Evolutionary conservation across 1,140 invertebrate genomes (phyloP), one percentile per base, ranked within the genome.

Genomic region (Teleopsis dalmanni): DNA sequence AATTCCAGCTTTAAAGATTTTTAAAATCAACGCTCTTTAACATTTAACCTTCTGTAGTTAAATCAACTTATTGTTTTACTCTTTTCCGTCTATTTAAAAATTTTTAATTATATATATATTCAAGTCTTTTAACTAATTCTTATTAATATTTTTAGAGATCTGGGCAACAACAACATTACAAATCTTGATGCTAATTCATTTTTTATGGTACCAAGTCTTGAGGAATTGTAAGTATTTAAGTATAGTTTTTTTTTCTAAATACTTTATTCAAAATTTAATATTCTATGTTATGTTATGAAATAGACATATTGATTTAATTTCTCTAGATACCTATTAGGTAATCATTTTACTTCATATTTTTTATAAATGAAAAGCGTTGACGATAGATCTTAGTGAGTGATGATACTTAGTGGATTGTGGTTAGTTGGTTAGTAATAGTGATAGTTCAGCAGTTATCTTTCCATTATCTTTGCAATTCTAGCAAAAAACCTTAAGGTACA

Each of bases 81-180:
- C n/a, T n/a, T n/a, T n/a, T n/a, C n/a, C 7, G 27, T 29, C 27
- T 29, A 29, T 29, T 29, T 29, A 8, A 8, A 29, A 13, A 13
- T 25, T 14, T 1, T 29, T 14, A 2, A 40, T 22, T 4, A 19
- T 18, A 8, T 18, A 37, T n/a, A 10, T 10, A 9, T 41, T 41
- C 4, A 41, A 41, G 3, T 22, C 38, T 23, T 41, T 22, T 25
- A 9, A 4, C 13, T 42, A 42, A 26, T 41, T 6, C 33, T 40
- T 40, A 21, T 40, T 13, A 40, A 9, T 48, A 22, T 45, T 52
- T 33, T 29, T 59, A 70, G 66, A 43, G 66, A 70, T 50, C 54
- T 70, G 57, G 62, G 72, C 31, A 73, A 71, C 52, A 76, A 76
- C 55, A 76, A 76, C 48, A 70, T 76, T 33, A 73, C 75, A 35